These are phyloP conservation scores for Delichon dasypus DNA, from an alignment of 2,797 vertebrate species.

Conservation along the genomic window DNA sequence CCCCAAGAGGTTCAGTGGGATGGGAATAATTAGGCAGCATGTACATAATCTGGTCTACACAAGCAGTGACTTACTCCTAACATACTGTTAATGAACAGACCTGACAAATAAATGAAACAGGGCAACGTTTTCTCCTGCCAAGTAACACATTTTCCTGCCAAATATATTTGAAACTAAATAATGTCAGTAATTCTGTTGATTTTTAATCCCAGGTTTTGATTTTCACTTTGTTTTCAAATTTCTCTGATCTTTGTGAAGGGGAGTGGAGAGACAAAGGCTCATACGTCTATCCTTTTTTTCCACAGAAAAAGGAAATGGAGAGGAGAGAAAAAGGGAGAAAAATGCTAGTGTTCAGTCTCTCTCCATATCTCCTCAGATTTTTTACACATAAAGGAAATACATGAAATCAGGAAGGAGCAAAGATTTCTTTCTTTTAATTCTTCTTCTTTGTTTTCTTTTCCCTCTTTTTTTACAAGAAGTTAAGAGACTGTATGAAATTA, in stretches of 20 bases:
- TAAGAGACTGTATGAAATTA: neutral
- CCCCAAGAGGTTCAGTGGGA: neutral
- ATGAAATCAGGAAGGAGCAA: neutral
- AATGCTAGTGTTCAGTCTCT: neutral
- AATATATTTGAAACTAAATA: neutral
- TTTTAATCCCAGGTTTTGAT: slow-evolving; percentile 8
- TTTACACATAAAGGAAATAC: neutral
- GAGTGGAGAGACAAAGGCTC: neutral
- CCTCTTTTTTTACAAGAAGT: neutral
- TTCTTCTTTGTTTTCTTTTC: neutral
- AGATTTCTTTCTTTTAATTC: neutral
- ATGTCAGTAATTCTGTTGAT: slow-evolving; percentile 4
- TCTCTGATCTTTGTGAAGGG: neutral
- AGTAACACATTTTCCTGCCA: slow-evolving; percentile 17
- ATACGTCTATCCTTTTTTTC: neutral
- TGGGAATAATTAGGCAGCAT: neutral
- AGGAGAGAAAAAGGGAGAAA: neutral
- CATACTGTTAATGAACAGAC: neutral
- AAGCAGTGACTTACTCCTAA: neutral
- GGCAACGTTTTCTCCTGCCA: neutral
- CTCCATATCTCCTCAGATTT: neutral
- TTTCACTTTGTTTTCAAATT: slow-evolving; percentile 5
- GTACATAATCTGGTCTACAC: neutral
- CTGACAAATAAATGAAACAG: slow-evolving; percentile 3
- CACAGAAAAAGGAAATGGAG: neutral